Conservation (phyloP, 2,888 invertebrate genomes). For the Thymelicus sylvestris region DNA sequence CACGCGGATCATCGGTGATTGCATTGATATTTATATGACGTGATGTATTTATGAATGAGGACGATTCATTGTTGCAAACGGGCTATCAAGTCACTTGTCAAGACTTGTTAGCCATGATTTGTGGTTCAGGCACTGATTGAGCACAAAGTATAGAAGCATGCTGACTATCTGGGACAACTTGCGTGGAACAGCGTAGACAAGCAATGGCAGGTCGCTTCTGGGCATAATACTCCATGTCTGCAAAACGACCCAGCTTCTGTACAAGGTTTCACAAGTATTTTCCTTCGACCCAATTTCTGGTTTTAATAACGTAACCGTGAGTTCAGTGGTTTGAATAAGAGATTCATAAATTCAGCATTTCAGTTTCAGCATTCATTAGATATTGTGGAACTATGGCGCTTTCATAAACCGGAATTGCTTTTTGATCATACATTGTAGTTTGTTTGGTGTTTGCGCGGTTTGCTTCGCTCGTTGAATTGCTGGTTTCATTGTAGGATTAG, state of each 20-base stretch:
- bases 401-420: constrained; percentile 30
- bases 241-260: not conserved
- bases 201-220: too few species aligned
- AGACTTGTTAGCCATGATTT: too few species aligned
- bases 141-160: too few species aligned
- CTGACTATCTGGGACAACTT: too few species aligned
- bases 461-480: not conserved
- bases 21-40: too few species aligned
- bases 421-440: constrained; percentile 23
- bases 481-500: constrained; percentile 3
- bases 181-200: too few species aligned
- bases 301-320: constrained; percentile 26
- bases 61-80: too few species aligned
- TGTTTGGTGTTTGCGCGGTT: constrained; percentile 6
- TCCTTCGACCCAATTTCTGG: constrained; percentile 27
- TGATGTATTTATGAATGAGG: too few species aligned
- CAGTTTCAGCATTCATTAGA: constrained; percentile 36
- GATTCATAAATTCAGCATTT: constrained; percentile 35
- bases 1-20: too few species aligned
- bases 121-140: too few species aligned
- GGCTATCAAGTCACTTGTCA: too few species aligned
- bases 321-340: constrained; percentile 29
- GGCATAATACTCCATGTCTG: too few species aligned
- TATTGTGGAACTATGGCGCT: constrained; percentile 30
- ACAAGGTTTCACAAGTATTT: not conserved